phyloP scores from a whole-genome alignment of 2,888 invertebrate species.

The Rotaria socialis region DNA sequence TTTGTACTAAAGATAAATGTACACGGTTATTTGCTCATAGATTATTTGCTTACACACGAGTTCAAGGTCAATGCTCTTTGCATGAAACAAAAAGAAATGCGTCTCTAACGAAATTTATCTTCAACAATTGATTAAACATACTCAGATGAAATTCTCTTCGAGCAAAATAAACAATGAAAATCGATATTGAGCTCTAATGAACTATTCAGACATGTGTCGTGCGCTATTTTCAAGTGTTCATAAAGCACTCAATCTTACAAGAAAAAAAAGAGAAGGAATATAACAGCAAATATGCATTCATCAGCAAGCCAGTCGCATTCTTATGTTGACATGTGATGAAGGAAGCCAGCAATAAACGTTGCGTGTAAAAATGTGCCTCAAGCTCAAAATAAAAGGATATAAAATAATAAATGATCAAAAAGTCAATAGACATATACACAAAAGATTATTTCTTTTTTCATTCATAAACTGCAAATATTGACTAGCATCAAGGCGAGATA shows the following conservation, averaged over 20 bases:
- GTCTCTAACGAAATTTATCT: neutral
- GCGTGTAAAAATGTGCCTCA: neutral
- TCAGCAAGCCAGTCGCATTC: neutral
- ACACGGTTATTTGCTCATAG: neutral
- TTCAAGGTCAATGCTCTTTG: neutral
- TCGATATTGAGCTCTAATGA: neutral
- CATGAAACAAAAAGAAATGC: neutral
- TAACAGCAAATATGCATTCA: neutral
- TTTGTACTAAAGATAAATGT: neutral
- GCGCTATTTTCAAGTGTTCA: neutral
- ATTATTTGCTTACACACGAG: neutral
- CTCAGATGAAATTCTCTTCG: neutral
- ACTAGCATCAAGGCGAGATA: neutral
- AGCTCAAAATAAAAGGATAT: neutral
- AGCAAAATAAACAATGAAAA: neutral
- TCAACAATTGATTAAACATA: neutral
- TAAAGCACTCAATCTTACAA: neutral
- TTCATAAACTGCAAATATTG: conserved; percentile 7
- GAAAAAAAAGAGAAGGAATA: neutral
- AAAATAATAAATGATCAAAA: neutral
- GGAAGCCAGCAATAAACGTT: neutral
- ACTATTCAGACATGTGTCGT: neutral
- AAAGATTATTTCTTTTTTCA: neutral
- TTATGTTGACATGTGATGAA: neutral
- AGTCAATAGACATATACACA: neutral